Percentiles rank a stretch among this genome's conserved stretches.
Evolutionary conservation across 2,888 invertebrate genomes (phyloP).

Genomic region (Xylophagus ater): DNA sequence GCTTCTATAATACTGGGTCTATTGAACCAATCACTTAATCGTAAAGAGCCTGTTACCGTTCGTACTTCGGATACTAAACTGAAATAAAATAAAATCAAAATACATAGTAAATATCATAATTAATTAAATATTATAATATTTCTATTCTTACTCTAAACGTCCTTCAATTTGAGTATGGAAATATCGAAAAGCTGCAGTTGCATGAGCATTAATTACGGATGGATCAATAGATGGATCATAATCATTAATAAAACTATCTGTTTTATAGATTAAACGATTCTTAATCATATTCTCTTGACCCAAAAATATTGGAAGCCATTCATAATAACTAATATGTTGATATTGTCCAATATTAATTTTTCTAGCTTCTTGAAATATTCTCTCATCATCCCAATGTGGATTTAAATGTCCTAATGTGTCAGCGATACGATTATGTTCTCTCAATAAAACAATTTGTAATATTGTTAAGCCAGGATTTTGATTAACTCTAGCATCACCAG

Average conservation of each 20-base stretch:
- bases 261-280: constrained; percentile 35
- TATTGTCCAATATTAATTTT: constrained; percentile 42
- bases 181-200: constrained; percentile 52
- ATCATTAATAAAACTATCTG: constrained; percentile 37
- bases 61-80: constrained; percentile 41
- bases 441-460: constrained; percentile 39
- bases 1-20: constrained; percentile 44
- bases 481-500: constrained; percentile 47
- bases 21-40: constrained; percentile 45
- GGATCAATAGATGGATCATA: constrained; percentile 47
- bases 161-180: constrained; percentile 51
- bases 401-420: constrained; percentile 38
- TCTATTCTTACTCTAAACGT: constrained; percentile 39
- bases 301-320: constrained; percentile 43
- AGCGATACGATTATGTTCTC: constrained; percentile 44
- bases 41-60: constrained; percentile 35
- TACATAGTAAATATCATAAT: not conserved
- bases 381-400: constrained; percentile 44
- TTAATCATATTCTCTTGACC: constrained; percentile 39
- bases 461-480: constrained; percentile 41
- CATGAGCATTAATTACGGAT: constrained; percentile 48
- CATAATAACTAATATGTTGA: constrained; percentile 44
- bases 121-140: not conserved
- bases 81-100: constrained; percentile 14
- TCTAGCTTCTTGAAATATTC: constrained; percentile 42